phyloP scores from a whole-genome alignment of 1,140 invertebrate genomes.

The Cyphomyrmex costatus region DNA sequence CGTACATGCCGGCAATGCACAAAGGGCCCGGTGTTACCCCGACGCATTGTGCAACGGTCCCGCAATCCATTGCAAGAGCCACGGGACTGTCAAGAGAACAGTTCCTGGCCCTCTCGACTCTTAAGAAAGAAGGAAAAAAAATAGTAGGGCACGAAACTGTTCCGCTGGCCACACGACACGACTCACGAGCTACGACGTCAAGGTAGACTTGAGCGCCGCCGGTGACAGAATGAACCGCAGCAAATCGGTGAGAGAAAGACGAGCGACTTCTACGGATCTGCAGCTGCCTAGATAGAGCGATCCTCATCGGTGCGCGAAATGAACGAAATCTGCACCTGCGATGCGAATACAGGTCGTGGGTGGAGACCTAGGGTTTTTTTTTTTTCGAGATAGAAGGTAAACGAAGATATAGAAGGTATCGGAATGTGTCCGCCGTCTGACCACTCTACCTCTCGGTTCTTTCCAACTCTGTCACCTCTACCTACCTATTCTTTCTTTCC shows the following conservation, averaged over 20 bases:
- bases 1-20: conserved; percentile 67
- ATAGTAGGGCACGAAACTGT: conserved; percentile 60
- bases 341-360: conserved; percentile 56
- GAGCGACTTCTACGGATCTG: conserved; percentile 2
- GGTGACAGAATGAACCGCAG: conserved; percentile 13
- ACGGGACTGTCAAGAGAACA: conserved; percentile 74
- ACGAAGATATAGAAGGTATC: neutral
- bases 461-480: conserved; percentile 16
- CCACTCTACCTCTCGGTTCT: neutral
- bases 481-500: neutral
- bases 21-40: conserved; percentile 75
- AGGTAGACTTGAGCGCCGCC: conserved; percentile 54
- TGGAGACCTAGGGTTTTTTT: conserved; percentile 30
- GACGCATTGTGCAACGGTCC: conserved; percentile 73
- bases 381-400: neutral
- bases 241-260: neutral
- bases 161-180: conserved; percentile 43
- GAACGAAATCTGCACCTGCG: conserved; percentile 71
- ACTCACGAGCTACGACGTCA: conserved; percentile 63
- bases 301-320: conserved; percentile 73
- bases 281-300: conserved; percentile 71
- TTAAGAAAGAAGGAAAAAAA: conserved; percentile 48
- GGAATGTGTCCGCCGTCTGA: neutral
- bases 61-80: conserved; percentile 68
- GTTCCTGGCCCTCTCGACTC: conserved; percentile 64